These are phyloP conservation scores for Endotricha flammealis DNA, from an alignment of 2,888 invertebrate genomes.

Conservation along the genomic window DNA sequence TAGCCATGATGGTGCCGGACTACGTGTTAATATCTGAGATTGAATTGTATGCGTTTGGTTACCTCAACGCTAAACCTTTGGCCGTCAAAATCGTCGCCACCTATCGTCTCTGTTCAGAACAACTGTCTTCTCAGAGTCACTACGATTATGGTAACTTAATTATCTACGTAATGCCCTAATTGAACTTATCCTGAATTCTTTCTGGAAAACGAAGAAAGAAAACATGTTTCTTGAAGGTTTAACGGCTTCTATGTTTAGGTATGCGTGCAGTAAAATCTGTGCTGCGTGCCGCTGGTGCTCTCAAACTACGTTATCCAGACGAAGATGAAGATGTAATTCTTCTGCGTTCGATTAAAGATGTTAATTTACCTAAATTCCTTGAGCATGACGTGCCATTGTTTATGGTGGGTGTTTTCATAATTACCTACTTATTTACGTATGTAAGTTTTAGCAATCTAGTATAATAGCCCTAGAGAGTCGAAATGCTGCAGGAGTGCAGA, in stretches of 20 bases:
- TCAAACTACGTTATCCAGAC: slow-evolving; percentile 92
- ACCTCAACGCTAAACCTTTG: slow-evolving; percentile 90
- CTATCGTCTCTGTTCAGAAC: slow-evolving; percentile 94
- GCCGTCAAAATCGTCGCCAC: slow-evolving; percentile 97
- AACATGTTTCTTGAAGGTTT: background rate
- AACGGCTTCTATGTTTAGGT: slow-evolving; percentile 56
- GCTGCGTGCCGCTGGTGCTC: slow-evolving; percentile 91
- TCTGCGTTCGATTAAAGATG: slow-evolving; percentile 94
- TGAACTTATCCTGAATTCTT: background rate
- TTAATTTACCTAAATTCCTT: slow-evolving; percentile 95
- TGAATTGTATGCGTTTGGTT: slow-evolving; percentile 94
- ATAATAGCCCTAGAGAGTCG: no score
- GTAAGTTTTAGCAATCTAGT: no score
- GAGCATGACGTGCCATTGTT: slow-evolving; percentile 93
- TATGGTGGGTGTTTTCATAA: slow-evolving; percentile 73
- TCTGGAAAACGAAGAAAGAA: background rate
- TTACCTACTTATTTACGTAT: no score
- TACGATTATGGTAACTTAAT: slow-evolving; percentile 92
- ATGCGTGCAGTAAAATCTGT: slow-evolving; percentile 98
- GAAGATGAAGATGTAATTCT: slow-evolving; percentile 92
- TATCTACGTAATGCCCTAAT: no score
- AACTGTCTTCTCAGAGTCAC: slow-evolving; percentile 94
- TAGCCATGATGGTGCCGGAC: slow-evolving; percentile 99
- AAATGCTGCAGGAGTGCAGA: no score
- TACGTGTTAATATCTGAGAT: slow-evolving; percentile 97